A percentile compares a stretch with the other conserved stretches of the same genome.
phyloP scores from a whole-genome alignment of 2,888 invertebrate genomes.

The Trachelus stipa region DNA sequence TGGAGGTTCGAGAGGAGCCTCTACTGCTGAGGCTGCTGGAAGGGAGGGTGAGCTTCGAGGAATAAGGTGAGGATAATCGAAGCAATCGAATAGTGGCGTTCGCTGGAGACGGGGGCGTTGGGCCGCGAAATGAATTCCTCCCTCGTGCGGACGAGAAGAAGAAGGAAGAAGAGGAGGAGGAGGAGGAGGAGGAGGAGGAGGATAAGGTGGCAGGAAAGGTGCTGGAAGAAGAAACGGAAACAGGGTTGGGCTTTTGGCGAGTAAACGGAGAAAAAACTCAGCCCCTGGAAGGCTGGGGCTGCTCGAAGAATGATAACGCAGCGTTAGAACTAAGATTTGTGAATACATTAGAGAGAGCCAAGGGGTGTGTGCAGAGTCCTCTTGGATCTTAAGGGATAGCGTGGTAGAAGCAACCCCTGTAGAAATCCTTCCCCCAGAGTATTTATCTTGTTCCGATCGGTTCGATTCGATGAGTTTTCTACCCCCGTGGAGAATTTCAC shows the following conservation, averaged over 20 bases:
- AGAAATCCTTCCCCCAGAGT: slow-evolving; percentile 37
- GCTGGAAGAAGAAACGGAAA: slow-evolving; percentile 26
- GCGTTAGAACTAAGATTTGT: slow-evolving; percentile 64
- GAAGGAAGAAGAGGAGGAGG: background rate
- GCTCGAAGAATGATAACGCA: slow-evolving; percentile 61
- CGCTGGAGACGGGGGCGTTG: slow-evolving; percentile 60
- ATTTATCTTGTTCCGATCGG: slow-evolving; percentile 55
- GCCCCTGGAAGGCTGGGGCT: slow-evolving; percentile 40
- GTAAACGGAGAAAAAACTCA: slow-evolving; percentile 31
- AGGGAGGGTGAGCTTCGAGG: slow-evolving; percentile 18
- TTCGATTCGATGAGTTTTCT: slow-evolving; percentile 22
- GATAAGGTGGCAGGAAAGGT: slow-evolving; percentile 26
- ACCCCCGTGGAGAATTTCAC: no score
- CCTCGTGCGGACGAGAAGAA: slow-evolving; percentile 34
- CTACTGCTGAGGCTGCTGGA: background rate
- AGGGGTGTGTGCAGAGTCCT: slow-evolving; percentile 26
- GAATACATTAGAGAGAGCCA: slow-evolving; percentile 62
- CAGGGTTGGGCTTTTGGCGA: slow-evolving; percentile 21
- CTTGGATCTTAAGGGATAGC: slow-evolving; percentile 36
- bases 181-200: slow-evolving; percentile 15
- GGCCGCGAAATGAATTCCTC: slow-evolving; percentile 65
- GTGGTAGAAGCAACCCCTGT: slow-evolving; percentile 23
- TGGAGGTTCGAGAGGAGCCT: no score
- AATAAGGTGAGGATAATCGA: slow-evolving; percentile 62
- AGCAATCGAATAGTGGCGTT: slow-evolving; percentile 59